A percentile compares a stretch with the other conserved stretches of the same genome.
phyloP scores from a whole-genome alignment of 64 coral and sea anemone species.

The Pocillopora damicornis region DNA sequence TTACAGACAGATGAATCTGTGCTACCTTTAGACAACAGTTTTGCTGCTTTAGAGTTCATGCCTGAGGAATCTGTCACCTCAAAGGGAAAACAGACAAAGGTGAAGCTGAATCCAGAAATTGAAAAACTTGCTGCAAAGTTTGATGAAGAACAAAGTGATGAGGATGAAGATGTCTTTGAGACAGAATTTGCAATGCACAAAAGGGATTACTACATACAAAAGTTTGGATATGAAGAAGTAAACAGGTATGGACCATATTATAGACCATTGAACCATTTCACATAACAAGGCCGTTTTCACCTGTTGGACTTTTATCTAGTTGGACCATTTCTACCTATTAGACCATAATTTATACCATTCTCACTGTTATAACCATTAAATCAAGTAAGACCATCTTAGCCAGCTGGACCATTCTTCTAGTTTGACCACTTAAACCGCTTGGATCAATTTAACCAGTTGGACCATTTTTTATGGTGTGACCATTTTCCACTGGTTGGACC shows the following conservation, averaged over 20 bases:
- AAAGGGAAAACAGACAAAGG: slow-evolving; percentile 20
- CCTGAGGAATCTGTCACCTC: slow-evolving; percentile 13
- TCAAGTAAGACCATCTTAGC: too few species aligned
- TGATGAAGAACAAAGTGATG: slow-evolving; percentile 54
- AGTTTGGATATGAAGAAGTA: slow-evolving; percentile 77
- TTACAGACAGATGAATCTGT: slow-evolving; percentile 27
- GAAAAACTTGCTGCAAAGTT: slow-evolving; percentile 48
- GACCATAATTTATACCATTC: too few species aligned
- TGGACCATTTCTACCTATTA: too few species aligned
- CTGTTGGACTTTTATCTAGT: too few species aligned
- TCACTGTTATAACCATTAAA: too few species aligned
- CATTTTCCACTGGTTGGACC: too few species aligned
- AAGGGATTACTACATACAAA: slow-evolving; percentile 86
- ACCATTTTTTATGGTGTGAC: too few species aligned
- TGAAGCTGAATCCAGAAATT: slow-evolving; percentile 42
- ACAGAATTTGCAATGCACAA: slow-evolving; percentile 93
- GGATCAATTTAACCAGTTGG: too few species aligned
- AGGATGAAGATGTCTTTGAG: slow-evolving; percentile 73
- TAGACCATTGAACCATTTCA: too few species aligned
- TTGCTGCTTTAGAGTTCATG: slow-evolving; percentile 49
- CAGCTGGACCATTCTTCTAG: too few species aligned
- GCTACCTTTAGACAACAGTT: slow-evolving; percentile 39
- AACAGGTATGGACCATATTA: slow-evolving; percentile 42
- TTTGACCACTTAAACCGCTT: too few species aligned
- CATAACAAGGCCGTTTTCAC: too few species aligned